Percentiles rank a stretch among this genome's conserved stretches.
phyloP scores from a whole-genome alignment of 1,140 invertebrate species.

The Papilio glaucus region DNA sequence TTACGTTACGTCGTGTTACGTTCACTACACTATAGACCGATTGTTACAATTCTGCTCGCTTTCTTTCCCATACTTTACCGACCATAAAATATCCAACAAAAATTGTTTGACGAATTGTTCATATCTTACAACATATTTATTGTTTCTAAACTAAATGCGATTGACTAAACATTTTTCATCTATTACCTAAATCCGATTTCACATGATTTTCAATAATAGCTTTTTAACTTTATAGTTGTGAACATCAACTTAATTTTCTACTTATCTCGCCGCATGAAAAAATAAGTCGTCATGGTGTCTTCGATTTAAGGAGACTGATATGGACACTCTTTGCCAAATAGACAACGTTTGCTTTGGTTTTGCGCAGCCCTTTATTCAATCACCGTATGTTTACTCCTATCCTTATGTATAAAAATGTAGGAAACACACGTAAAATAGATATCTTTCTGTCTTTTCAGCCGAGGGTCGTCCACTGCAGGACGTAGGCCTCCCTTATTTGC shows the following conservation, averaged over 20 bases:
- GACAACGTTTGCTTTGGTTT: constrained; percentile 9
- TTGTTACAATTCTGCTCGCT: too few species aligned
- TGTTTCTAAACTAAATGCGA: too few species aligned
- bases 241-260: too few species aligned
- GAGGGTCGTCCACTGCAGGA: too few species aligned
- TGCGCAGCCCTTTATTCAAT: constrained; percentile 3
- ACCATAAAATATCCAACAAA: too few species aligned
- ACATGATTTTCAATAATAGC: neutral
- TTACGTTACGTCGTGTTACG: too few species aligned
- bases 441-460: too few species aligned
- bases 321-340: neutral
- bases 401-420: neutral
- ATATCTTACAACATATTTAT: too few species aligned
- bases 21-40: too few species aligned
- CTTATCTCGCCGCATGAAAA: neutral
- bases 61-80: neutral
- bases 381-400: neutral
- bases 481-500: too few species aligned
- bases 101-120: too few species aligned
- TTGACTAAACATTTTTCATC: neutral
- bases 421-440: neutral
- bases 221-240: too few species aligned
- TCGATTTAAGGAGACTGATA: neutral
- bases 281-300: neutral
- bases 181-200: neutral